Evolutionary conservation across 1,140 invertebrate genomes (phyloP), one percentile per base, ranked within the genome.

Genomic region (Homalodisca vitripennis): DNA sequence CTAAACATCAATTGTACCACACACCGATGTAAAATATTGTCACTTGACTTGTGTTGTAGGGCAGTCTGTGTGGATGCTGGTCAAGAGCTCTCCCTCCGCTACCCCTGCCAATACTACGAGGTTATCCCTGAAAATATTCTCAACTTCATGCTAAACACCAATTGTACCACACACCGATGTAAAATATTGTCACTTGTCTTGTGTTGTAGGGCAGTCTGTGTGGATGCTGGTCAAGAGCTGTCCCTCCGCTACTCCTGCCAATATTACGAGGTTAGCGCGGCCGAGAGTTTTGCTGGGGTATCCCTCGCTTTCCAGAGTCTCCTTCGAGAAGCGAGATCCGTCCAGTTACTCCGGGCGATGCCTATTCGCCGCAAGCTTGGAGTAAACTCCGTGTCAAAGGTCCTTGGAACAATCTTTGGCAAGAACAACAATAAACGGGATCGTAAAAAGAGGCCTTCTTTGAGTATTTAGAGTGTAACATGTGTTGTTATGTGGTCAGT

Each of bases 251-350:
- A 88, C 75, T 88, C 90, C 17, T 93, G 91, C 77, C 91, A 92
- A 76, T 93, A 93, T 79, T 93, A 91, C 78, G 92, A 93, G 79
- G 91, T 94, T 67, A 92, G 91, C 63, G 91, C 91, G 14, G 92
- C 92, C 17, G 92, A 93, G 76, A 90, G 88, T 77, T 88, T 85
- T 67, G 87, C 89, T 0, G 90, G 90, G 26, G 90, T 92, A 0
- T 89, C 87, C 41, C 80, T 92, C 55, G 90, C 90, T 0, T 94
- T 93, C 79, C 91, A 93, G 74, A 89, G 88, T 10, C 80, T 93
- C n/a, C 79, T 89, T 20, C 78, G 88, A 41, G 90, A 93, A 77
- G 89, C 89, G 0, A 82, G 88, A 32, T 87, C 89, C 3, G 83
- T 89, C 0, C 89, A 91, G 72, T 79, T 91, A 34, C 78, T 92